Evolutionary conservation across 1,140 invertebrate species (phyloP), one percentile per base, ranked within the genome.

Genomic region (Drosophila pseudoananassae): DNA sequence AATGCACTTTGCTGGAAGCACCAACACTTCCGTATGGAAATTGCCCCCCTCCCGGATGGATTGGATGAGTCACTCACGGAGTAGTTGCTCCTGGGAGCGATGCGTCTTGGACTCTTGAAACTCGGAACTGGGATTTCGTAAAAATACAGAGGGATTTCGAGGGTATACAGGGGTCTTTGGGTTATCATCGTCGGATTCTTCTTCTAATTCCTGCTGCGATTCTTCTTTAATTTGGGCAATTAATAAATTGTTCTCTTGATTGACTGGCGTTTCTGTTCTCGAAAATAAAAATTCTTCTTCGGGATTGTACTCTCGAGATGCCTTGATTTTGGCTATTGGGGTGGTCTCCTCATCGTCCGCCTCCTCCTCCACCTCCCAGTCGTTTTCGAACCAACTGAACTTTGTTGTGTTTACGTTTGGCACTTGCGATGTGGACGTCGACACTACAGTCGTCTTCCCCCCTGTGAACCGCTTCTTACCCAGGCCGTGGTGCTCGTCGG

Each of bases 381-480:
- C 9, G 10, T 36, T 36, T 10, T 43, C 14, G 6, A 43, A 43
- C 40, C 40, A 14, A 15, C 40, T 43, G 38, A 7, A n/a, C 40
- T 43, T 43, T 3, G 40, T 43, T 17, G n/a, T 17, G 7, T 17
- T 43, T 7, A 9, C 6, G 8, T n/a, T 17, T 17, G 31, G 10
- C 12, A 10, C 5, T 14, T 40, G 8, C 12, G 12, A 4, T 40
- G 36, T 29, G 27, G 27, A 7, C 27, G 27, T 29, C 6, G 27
- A 8, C 8, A 7, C 8, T 8, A 29, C 8, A 8, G 27, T 29
- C 27, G 4, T n/a, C 20, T 20, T 20, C 20, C 20, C 38, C 38
- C 12, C 2, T 2, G 12, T 15, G 25, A n/a, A 23, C 1, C 15
- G 10, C 64, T 66, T 47, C 82, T 87, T 87, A 87, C 82, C 82